These are phyloP conservation scores for Crotophaga sulcirostris DNA, from an alignment of 2,113 vertebrate genomes.

Conservation along the genomic window DNA sequence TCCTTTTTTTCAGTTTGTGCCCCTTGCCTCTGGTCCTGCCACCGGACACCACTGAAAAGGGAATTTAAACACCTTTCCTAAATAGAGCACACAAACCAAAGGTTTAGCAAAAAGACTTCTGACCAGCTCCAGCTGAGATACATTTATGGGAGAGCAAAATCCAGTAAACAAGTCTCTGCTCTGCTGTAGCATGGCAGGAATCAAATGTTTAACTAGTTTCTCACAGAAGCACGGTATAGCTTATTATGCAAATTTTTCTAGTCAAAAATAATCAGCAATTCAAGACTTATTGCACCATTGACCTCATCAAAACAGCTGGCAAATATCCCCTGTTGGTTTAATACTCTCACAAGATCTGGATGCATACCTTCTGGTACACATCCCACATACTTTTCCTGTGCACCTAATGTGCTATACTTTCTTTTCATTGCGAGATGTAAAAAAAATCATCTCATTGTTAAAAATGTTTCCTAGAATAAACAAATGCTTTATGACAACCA, in stretches of 20 bases:
- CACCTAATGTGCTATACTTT: not conserved
- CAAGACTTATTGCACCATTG: not conserved
- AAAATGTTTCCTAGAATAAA: not conserved
- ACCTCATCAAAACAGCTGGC: not conserved
- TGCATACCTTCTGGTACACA: not conserved
- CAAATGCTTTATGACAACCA: not conserved
- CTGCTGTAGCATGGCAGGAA: not conserved
- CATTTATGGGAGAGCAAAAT: not conserved
- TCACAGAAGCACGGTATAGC: not conserved
- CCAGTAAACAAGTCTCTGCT: not conserved
- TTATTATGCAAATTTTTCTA: not conserved
- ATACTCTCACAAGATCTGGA: not conserved
- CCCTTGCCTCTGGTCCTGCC: not conserved
- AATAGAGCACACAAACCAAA: not conserved
- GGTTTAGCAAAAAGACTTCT: not conserved
- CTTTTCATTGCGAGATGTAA: not conserved
- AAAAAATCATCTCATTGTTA: not conserved
- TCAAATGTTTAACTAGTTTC: not conserved
- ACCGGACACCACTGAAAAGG: not conserved
- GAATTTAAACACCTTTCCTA: not conserved
- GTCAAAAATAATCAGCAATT: not conserved
- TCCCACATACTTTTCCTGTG: not conserved
- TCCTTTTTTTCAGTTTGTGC: not conserved
- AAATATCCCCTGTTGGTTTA: not conserved
- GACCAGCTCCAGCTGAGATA: not conserved